Evolutionary conservation across 2,797 vertebrate genomes (phyloP), one percentile per base, ranked within the genome.

Genomic region (Phalanger gymnotis): DNA sequence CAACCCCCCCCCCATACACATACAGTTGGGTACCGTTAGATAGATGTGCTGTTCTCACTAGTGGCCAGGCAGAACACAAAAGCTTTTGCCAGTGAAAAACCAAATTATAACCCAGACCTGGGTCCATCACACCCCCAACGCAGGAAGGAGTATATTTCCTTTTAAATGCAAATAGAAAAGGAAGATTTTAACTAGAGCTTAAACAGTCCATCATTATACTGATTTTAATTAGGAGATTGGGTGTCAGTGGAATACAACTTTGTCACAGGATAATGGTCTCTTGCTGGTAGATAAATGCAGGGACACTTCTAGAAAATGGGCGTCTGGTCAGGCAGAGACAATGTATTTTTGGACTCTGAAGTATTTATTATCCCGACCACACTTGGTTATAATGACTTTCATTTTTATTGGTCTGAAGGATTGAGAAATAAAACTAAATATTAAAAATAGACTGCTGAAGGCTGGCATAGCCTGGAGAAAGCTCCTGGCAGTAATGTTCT

Each of bases 11-110:
- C 27, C 10, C 97, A 97, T n/a, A n/a, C n/a, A n/a, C n/a, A n/a
- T n/a, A 98, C 98, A 98, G 98, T 94, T 98, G 98, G 98, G 98
- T 98, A 97, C 98, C 97, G 98, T 98, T 97, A 98, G 98, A 99
- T 98, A 98, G 98, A 98, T 98, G 97, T 98, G 98, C 98, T 97
- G 98, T 97, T 98, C 98, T 98, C 97, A 96, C 98, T 98, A 98
- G 98, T 57, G 61, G 98, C 98, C 97, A 98, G 98, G 98, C 98
- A 91, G 98, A 98, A 97, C 96, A 98, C 98, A 97, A 97, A 97
- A 93, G 98, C 94, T 96, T 98, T 98, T 98, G 97, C 98, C 98
- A 98, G 98, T 98, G 97, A 98, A 98, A 98, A 98, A 98, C 97
- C 98, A 95, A 97, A 97, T 98, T 98, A 98, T 96, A 98, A 92